These are phyloP conservation scores for Lerista edwardsae DNA, from an alignment of 2,797 vertebrate genomes.

Conservation along the genomic window DNA sequence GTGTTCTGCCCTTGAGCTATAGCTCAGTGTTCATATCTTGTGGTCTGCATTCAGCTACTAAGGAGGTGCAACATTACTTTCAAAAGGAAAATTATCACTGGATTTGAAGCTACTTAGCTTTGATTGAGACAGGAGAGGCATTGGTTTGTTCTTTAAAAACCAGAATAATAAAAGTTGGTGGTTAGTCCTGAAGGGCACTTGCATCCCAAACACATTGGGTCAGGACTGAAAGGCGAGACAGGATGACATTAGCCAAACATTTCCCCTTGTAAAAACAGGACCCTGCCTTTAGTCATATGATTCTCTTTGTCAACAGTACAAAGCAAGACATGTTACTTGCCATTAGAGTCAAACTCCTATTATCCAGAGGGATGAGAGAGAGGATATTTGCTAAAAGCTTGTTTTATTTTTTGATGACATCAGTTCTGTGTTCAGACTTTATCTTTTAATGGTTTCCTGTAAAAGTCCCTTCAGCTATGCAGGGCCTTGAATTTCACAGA, in stretches of 20 bases:
- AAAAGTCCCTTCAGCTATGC: conserved; percentile 7
- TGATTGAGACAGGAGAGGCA: accelerated
- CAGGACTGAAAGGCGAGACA: not conserved
- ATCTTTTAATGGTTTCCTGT: conserved; percentile 14
- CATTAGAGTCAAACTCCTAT: not conserved
- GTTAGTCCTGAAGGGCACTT: not conserved
- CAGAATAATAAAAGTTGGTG: not conserved
- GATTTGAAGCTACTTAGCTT: not conserved
- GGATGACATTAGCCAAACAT: not conserved
- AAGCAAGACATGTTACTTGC: conserved; percentile 10
- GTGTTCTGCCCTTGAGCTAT: too few relatives aligned
- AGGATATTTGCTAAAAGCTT: not conserved
- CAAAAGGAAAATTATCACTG: not conserved
- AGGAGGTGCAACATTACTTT: not conserved
- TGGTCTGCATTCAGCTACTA: not conserved
- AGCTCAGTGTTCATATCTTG: too few relatives aligned
- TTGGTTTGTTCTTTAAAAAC: conserved; percentile 24
- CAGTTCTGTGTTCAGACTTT: not conserved
- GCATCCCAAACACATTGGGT: not conserved
- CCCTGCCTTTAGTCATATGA: not conserved
- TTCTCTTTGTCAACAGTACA: conserved; percentile 12
- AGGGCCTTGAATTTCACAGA: not conserved
- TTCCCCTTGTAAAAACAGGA: not conserved
- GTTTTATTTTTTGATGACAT: not conserved
- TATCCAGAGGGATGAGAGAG: not conserved